phyloP scores from a whole-genome alignment of 2,113 vertebrate genomes.

The Corythornis cristatus region DNA sequence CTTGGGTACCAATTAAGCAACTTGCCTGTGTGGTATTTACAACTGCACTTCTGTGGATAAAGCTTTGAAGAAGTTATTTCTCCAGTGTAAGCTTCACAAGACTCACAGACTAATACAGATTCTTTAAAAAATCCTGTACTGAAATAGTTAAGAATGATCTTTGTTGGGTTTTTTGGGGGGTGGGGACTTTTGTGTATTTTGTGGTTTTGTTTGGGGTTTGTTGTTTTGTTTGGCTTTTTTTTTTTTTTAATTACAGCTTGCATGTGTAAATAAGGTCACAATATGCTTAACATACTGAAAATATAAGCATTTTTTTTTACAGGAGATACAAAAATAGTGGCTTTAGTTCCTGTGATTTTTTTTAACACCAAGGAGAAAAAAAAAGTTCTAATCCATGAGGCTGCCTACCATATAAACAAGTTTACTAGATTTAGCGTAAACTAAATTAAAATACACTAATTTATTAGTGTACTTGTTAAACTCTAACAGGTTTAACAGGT shows the following conservation, averaged over 20 bases:
- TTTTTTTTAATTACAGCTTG: not conserved
- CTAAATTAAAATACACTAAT: not conserved
- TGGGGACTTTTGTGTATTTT: too few relatives aligned
- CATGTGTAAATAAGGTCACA: not conserved
- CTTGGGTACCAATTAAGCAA: not conserved
- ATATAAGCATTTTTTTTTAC: not conserved
- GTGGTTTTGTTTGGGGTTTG: too few relatives aligned
- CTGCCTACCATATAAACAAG: not conserved
- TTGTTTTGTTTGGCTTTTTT: not conserved
- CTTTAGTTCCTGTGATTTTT: not conserved
- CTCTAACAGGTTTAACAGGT: not conserved
- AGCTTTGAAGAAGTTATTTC: not conserved
- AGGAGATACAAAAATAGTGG: not conserved
- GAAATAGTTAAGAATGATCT: not conserved
- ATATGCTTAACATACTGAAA: not conserved
- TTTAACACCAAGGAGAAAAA: not conserved
- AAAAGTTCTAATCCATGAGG: not conserved
- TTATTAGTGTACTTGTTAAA: not conserved
- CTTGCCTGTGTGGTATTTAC: not conserved
- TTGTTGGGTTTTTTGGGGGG: not conserved
- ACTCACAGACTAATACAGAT: not conserved
- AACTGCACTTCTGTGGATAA: not conserved
- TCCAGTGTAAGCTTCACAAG: not conserved
- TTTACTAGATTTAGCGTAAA: not conserved
- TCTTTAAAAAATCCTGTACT: not conserved